Conservation (phyloP, 2,113 vertebrate genomes). For the Macrotus californicus region DNA sequence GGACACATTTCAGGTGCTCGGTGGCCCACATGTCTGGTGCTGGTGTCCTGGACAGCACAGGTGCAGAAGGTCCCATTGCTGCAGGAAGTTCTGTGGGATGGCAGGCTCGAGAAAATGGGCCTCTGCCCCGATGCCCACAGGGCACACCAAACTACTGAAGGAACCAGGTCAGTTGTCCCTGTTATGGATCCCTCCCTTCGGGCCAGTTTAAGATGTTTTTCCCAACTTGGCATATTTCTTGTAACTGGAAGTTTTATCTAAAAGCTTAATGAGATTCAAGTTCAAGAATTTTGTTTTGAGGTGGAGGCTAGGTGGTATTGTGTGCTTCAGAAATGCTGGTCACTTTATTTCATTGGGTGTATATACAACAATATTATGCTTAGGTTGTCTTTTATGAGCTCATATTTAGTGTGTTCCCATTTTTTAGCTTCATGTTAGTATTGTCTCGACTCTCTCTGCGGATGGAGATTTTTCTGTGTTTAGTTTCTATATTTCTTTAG, state of each 20-base stretch:
- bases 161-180: not conserved
- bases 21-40: not conserved
- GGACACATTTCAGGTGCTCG: not conserved
- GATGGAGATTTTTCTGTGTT: not conserved
- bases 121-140: not conserved
- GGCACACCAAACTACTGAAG: too few relatives aligned
- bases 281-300: not conserved
- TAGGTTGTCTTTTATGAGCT: not conserved
- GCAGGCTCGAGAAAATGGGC: not conserved
- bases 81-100: not conserved
- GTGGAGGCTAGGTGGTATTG: not conserved
- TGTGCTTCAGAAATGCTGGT: not conserved
- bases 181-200: not conserved
- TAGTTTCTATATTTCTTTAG: not conserved
- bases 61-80: not conserved
- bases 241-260: not conserved
- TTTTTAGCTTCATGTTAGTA: not conserved
- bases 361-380: not conserved
- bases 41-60: accelerated
- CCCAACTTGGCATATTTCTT: not conserved
- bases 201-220: not conserved
- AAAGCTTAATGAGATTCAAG: not conserved
- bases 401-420: not conserved
- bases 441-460: not conserved
- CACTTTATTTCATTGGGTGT: not conserved